Evolutionary conservation across 37 sponge, comb jelly and placozoan species (phyloP), one percentile per base, ranked within the genome.

Genomic region (Aplysina aerophoba): DNA sequence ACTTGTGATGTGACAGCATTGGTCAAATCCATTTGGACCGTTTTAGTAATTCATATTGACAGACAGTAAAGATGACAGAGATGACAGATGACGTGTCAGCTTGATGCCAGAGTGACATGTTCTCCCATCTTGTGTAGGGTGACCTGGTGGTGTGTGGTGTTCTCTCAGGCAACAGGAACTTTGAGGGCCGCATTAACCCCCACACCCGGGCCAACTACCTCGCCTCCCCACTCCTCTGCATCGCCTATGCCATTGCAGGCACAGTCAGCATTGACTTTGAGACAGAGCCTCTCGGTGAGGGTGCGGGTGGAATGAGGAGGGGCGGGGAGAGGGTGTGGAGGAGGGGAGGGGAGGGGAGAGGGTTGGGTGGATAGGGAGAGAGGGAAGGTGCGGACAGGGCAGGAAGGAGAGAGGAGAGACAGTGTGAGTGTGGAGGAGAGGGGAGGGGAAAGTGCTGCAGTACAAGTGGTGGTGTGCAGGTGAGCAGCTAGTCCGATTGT

Each of bases 171-270:
- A 97, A 97, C 80, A 82, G 97, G 41, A 97, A 97, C 84, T 97
- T 97, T 88, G 97, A 97, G 63, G 97, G 95, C 24, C 90, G 97
- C 39, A 92, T 97, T 75, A 90, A 97, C 69, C 97, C 97, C 37
- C 91, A 92, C 74, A 97, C 97, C 0, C 50, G 95, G 31, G 97
- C 97, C 28, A 97, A 97, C 88, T 97, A 95, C 81, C 85, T 95
- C n/a, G 91, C 95, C 56, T 97, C 97, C 8, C 97, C 97, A 58
- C 95, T 83, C 24, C 87, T 97, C 64, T 96, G 96, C 58, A 92
- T 95, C 37, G 97, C 97, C 20, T 97, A 97, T 57, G 97, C 97
- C 61, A 87, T 97, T 36, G 95, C 97, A 53, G 97, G 97, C 21
- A 92, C 93, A 27, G 91, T 97, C 14, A 33, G 55, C 41, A 93